Conservation (phyloP, 2,888 invertebrate species). For the Drosophila demipolita region DNA sequence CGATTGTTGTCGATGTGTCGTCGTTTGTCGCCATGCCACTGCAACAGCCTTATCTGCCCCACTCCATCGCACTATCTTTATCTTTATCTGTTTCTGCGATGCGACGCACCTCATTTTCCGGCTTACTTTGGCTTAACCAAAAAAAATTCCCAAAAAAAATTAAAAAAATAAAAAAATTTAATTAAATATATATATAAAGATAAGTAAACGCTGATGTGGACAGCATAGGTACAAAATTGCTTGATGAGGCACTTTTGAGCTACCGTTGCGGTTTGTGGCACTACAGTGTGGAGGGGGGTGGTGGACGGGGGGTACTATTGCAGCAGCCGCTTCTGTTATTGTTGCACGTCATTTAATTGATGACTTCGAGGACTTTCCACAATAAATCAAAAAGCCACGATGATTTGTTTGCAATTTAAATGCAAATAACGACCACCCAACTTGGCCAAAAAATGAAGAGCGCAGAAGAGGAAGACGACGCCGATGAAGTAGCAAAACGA, state of each 20-base stretch:
- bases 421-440: constrained; percentile 77
- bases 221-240: neutral
- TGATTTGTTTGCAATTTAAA: constrained; percentile 81
- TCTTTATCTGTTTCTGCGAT: constrained; percentile 20
- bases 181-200: constrained; percentile 22
- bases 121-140: constrained; percentile 53
- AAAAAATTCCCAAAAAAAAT: neutral
- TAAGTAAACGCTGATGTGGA: constrained; percentile 35
- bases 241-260: constrained; percentile 48
- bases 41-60: constrained; percentile 28
- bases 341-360: constrained; percentile 65
- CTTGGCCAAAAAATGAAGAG: constrained; percentile 1
- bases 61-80: constrained; percentile 20
- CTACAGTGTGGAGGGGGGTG: neutral
- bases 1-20: constrained; percentile 42
- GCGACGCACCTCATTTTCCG: constrained; percentile 74
- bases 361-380: constrained; percentile 63
- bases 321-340: constrained; percentile 44
- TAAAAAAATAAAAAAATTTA: constrained; percentile 19
- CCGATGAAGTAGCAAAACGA: neutral
- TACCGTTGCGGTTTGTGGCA: constrained; percentile 4
- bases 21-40: constrained; percentile 38
- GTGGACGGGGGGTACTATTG: neutral
- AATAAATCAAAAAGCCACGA: constrained; percentile 70
- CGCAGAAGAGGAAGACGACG: neutral